phyloP scores from a whole-genome alignment of 1,140 invertebrate species.

The Drosophila busckii region DNA sequence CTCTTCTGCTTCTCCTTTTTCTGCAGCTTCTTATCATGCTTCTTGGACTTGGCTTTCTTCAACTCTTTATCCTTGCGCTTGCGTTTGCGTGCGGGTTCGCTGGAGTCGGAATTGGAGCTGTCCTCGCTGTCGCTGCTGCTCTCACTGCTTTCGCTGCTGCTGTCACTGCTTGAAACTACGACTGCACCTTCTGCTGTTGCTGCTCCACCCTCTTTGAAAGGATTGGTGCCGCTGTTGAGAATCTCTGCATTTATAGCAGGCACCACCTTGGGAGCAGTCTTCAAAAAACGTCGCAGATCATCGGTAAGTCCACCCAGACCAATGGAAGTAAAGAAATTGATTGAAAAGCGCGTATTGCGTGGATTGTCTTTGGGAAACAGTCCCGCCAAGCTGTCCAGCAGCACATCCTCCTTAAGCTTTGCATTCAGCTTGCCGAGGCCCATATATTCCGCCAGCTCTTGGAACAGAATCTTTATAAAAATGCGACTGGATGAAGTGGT shows the following conservation, averaged over 20 bases:
- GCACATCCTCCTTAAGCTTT: slow-evolving; percentile 91
- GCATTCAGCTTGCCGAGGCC: slow-evolving; percentile 94
- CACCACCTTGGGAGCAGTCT: slow-evolving; percentile 85
- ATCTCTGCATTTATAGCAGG: slow-evolving; percentile 73
- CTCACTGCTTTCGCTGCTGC: slow-evolving; percentile 25
- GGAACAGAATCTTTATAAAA: slow-evolving; percentile 98
- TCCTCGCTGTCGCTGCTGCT: slow-evolving; percentile 43
- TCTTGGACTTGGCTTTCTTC: slow-evolving; percentile 3
- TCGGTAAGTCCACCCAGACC: slow-evolving; percentile 97
- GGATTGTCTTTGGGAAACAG: slow-evolving; percentile 97
- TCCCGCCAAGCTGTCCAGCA: slow-evolving; percentile 93
- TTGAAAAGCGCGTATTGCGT: slow-evolving; percentile 97
- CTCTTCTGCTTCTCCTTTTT: slow-evolving; percentile 26
- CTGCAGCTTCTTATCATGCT: slow-evolving; percentile 7
- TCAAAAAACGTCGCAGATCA: slow-evolving; percentile 94
- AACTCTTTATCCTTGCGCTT: slow-evolving; percentile 49
- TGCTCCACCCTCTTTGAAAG: slow-evolving; percentile 37
- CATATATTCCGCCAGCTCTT: slow-evolving; percentile 98
- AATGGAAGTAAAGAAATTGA: slow-evolving; percentile 99
- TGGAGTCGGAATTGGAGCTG: slow-evolving; percentile 34
- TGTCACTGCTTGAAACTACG: slow-evolving; percentile 6
- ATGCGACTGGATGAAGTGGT: slow-evolving; percentile 98
- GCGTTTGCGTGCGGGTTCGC: slow-evolving; percentile 39
- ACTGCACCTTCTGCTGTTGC: background rate
- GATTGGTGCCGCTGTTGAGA: slow-evolving; percentile 42